Base-by-base conservation (phyloP, 1,140 invertebrate genomes). In the Drosophila kanapiae region DNA sequence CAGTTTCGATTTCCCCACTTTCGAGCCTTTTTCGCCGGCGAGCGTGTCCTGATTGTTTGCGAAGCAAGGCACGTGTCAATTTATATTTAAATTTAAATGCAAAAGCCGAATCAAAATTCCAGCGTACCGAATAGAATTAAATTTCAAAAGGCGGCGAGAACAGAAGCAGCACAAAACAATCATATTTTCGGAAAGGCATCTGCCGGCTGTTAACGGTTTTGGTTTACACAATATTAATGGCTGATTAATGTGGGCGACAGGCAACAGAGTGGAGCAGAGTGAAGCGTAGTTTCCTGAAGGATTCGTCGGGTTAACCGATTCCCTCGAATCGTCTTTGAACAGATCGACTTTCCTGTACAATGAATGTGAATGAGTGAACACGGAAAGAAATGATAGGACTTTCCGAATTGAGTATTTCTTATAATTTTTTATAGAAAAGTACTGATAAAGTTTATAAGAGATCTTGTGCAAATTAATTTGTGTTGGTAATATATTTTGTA, bases 51-150 rank as follows among this genome's bases (percentile, higher is more conserved):
- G 67, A 51, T 78, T 78, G 76, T 71, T 78, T 78, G 75, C 47
- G 13, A 57, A 47, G 53, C 47, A 53, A 33, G 84, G 80, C 84
- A 87, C 84, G 84, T 88, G 84, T 75, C 84, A 87, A 87, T 88
- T 87, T 87, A 87, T 88, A 87, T 87, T 79, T 87, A 88, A 87
- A 87, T 88, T 88, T 88, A 84, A 87, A 87, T 87, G 77, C 80
- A 84, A 87, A 82, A 75, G 71, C 60, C 60, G 47, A 77, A 83
- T 88, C 84, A 87, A 57, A 88, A 80, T 47, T 53, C 64, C 64
- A 33, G 80, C 61, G 72, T 61, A 48, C 56, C 38, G 65, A 74
- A 77, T 65, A 83, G 81, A 87, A 87, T 87, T 87, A 78, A 88
- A 88, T 87, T 88, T 90, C 85, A 81, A 71, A 80, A 67, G 72